A percentile compares a stretch with the other conserved stretches of the same genome.
Evolutionary conservation across 1,140 invertebrate genomes (phyloP).

Genomic region (Aphidius gifuensis): DNA sequence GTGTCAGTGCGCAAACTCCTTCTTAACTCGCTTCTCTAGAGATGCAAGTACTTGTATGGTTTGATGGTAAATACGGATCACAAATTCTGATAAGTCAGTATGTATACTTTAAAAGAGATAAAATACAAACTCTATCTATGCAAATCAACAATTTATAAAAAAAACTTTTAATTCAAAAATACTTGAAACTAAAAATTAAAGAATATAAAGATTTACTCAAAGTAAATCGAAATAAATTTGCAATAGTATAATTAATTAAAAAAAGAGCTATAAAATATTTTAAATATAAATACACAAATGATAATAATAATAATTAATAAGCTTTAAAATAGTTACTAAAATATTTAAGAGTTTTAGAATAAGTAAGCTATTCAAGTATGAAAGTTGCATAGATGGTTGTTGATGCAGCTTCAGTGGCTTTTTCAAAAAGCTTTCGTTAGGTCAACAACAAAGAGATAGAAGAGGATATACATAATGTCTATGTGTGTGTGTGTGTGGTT

Average conservation of each 20-base stretch:
- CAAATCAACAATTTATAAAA: too few species aligned
- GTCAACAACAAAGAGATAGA: neutral
- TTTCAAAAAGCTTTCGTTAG: too few species aligned
- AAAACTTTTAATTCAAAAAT: too few species aligned
- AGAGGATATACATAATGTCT: neutral
- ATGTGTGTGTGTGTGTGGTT: neutral
- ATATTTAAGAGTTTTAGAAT: neutral
- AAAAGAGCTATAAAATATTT: neutral
- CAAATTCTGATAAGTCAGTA: constrained; percentile 13
- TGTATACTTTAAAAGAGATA: constrained; percentile 7
- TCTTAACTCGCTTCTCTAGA: constrained; percentile 6
- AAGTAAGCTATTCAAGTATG: too few species aligned
- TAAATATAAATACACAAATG: neutral
- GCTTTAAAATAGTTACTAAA: neutral
- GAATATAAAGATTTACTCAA: too few species aligned
- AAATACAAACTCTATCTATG: neutral
- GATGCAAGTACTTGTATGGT: neutral
- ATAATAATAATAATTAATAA: neutral
- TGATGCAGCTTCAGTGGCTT: neutral
- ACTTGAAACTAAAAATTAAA: too few species aligned
- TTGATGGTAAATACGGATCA: constrained; percentile 11
- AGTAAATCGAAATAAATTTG: too few species aligned
- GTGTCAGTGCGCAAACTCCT: constrained; percentile 13
- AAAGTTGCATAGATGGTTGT: neutral
- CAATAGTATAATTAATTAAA: too few species aligned